These are phyloP conservation scores for Pluvialis apricaria DNA, from an alignment of 2,113 vertebrate genomes.

Conservation along the genomic window DNA sequence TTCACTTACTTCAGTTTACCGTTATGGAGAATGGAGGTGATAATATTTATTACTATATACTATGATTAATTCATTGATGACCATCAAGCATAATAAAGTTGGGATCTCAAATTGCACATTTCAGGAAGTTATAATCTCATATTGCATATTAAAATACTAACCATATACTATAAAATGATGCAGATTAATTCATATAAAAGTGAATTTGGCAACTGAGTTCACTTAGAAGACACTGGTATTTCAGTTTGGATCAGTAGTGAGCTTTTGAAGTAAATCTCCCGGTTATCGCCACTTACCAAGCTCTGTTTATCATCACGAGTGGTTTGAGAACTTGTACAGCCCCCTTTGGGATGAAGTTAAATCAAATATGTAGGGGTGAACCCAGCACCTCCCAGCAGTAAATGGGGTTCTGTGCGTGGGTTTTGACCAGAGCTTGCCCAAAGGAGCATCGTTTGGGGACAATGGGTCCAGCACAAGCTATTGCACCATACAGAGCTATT, in stretches of 20 bases:
- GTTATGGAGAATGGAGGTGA: not conserved
- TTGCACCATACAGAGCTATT: not conserved
- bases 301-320: not conserved
- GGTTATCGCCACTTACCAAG: not conserved
- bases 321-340: not conserved
- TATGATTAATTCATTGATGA: not conserved
- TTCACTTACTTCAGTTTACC: not conserved
- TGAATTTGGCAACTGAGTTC: not conserved
- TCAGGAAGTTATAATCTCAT: not conserved
- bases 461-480: not conserved
- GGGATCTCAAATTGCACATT: not conserved
- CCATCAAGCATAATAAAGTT: not conserved
- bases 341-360: not conserved
- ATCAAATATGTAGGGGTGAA: not conserved
- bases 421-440: not conserved
- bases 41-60: not conserved
- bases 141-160: not conserved
- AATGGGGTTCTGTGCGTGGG: not conserved
- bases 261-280: not conserved
- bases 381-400: not conserved
- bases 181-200: not conserved
- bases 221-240: not conserved
- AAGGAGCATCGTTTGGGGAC: not conserved
- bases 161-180: not conserved
- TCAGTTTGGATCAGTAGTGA: not conserved